A percentile compares a stretch with the other conserved stretches of the same genome.
These are phyloP conservation scores for Paramisgurnus dabryanus DNA, from an alignment of 2,113 vertebrate genomes.

Conservation along the genomic window DNA sequence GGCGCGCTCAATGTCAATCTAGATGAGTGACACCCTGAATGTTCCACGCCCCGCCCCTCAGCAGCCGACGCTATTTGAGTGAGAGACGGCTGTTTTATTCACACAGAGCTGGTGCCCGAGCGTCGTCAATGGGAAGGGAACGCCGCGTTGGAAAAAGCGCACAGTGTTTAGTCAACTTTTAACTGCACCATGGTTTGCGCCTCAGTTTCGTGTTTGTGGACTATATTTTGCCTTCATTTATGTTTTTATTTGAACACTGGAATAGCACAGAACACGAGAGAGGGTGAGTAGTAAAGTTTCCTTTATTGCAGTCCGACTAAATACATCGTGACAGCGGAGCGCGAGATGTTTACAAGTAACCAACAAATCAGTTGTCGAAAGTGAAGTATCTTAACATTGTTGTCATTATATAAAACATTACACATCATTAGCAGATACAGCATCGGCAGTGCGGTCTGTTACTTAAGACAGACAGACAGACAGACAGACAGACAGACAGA, in stretches of 20 bases:
- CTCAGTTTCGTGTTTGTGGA: conserved; percentile 83
- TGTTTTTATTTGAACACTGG: conserved; percentile 80
- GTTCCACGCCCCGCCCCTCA: conserved; percentile 52
- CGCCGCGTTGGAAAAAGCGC: conserved; percentile 66
- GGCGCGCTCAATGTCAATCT: conserved; percentile 67
- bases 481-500: too few relatives aligned
- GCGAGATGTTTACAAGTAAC: conserved; percentile 34
- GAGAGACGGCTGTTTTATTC: conserved; percentile 76
- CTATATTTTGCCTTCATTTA: conserved; percentile 85
- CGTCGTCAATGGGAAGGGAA: conserved; percentile 74
- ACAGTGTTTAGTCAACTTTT: conserved; percentile 63
- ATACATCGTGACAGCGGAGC: conserved; percentile 38
- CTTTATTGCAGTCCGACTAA: conserved; percentile 45
- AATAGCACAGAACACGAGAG: conserved; percentile 91
- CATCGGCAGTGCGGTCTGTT: conserved; percentile 2
- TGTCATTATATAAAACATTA: neutral
- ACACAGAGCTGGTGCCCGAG: conserved; percentile 77
- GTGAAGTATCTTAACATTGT: neutral
- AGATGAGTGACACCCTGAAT: conserved; percentile 64
- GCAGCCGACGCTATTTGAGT: conserved; percentile 86
- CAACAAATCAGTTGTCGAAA: conserved; percentile 27
- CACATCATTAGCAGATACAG: neutral
- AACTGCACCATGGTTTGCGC: conserved; percentile 85
- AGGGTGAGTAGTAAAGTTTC: conserved; percentile 88
- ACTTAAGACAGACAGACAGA: neutral